Conservation (phyloP, 2,113 vertebrate species). For the Sceloporus undulatus region DNA sequence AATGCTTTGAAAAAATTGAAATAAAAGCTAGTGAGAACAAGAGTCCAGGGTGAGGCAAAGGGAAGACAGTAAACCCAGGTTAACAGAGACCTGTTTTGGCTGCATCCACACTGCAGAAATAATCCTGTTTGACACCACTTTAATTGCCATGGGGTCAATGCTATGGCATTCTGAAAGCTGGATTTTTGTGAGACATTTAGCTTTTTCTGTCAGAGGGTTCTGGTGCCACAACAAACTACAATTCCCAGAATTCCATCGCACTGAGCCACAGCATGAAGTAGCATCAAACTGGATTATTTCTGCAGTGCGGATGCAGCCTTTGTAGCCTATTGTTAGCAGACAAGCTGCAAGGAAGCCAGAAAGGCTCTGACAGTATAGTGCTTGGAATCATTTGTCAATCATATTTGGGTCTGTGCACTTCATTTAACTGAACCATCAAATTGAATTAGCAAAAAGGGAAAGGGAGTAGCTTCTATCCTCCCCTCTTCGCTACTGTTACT, state of each 20-base stretch:
- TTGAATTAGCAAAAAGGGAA: conserved; percentile 45
- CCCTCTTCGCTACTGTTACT: too few species aligned
- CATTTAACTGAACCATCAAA: conserved; percentile 52
- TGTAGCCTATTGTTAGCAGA: conserved; percentile 37
- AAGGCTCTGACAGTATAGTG: conserved; percentile 50
- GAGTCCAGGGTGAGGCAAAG: conserved; percentile 55
- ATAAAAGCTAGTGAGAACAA: conserved; percentile 69
- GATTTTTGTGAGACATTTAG: too few species aligned
- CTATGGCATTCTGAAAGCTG: too few species aligned
- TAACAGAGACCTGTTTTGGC: conserved; percentile 32
- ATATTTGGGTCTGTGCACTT: conserved; percentile 29
- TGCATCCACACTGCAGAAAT: too few species aligned
- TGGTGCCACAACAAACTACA: too few species aligned
- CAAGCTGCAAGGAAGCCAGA: conserved; percentile 45
- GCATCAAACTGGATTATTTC: too few species aligned
- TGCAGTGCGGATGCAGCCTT: background rate
- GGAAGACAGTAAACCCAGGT: conserved; percentile 50
- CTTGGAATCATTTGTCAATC: conserved; percentile 52
- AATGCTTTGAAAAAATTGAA: conserved; percentile 51
- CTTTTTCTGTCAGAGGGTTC: too few species aligned
- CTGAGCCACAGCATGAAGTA: too few species aligned
- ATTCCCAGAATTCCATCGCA: too few species aligned
- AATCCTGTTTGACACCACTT: too few species aligned
- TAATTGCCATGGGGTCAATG: too few species aligned
- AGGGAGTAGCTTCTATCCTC: conserved; percentile 10